A percentile compares a stretch with the other conserved stretches of the same genome.
Conservation (phyloP, 2,888 invertebrate genomes). For the Lasioglossum malachurum region DNA sequence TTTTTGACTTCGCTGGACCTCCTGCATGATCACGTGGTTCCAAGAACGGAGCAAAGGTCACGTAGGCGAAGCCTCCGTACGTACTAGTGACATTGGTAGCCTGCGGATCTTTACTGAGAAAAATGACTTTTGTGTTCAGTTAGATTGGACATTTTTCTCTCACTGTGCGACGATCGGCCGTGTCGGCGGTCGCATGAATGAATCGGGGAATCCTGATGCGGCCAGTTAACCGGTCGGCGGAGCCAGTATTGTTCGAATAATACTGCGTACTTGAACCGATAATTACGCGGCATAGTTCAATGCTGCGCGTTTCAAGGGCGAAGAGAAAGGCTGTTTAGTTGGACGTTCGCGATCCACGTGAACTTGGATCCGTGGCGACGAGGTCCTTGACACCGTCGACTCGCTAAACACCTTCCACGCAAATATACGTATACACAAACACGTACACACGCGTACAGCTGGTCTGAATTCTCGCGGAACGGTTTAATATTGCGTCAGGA, state of each 20-base stretch:
- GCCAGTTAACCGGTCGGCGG: conserved; percentile 3
- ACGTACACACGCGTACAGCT: background rate
- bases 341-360: conserved; percentile 47
- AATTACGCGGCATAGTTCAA: conserved; percentile 46
- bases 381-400: conserved; percentile 45
- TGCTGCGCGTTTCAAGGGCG: conserved; percentile 54
- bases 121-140: too few relatives aligned
- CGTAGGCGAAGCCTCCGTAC: too few relatives aligned
- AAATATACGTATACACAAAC: background rate
- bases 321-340: conserved; percentile 53
- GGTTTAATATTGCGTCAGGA: background rate
- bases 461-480: background rate
- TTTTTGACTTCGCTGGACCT: too few relatives aligned
- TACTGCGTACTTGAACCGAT: conserved; percentile 41
- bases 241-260: conserved; percentile 40
- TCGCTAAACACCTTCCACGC: conserved; percentile 25
- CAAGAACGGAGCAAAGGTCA: too few relatives aligned
- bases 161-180: too few relatives aligned
- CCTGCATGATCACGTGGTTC: too few relatives aligned
- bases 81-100: too few relatives aligned
- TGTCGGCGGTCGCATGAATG: background rate
- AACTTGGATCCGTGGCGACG: conserved; percentile 48
- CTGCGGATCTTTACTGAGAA: too few relatives aligned
- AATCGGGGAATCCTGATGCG: background rate
- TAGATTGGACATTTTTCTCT: too few relatives aligned